These are phyloP conservation scores for Xanthia togata DNA, from an alignment of 2,888 invertebrate species.

Conservation along the genomic window DNA sequence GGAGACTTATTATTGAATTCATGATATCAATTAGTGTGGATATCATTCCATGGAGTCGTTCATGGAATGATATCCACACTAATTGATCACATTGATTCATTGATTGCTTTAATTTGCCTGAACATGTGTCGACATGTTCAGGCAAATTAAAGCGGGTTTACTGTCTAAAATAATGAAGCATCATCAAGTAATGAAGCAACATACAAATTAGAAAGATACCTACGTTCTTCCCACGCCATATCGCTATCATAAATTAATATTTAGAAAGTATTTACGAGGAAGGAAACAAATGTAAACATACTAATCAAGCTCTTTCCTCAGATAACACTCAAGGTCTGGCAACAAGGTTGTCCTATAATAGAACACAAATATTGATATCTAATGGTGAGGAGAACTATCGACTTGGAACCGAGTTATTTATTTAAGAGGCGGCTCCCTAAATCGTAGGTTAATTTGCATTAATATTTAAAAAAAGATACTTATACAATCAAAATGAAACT, in stretches of 20 bases:
- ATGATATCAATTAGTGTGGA: not conserved
- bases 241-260: slow-evolving; percentile 24
- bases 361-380: slow-evolving; percentile 51
- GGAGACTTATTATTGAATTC: not conserved
- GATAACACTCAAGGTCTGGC: slow-evolving; percentile 48
- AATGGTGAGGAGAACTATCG: slow-evolving; percentile 37
- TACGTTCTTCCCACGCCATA: slow-evolving; percentile 24
- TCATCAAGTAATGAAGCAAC: not conserved
- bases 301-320: slow-evolving; percentile 19
- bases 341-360: slow-evolving; percentile 38
- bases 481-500: too few relatives aligned
- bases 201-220: not conserved
- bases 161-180: not conserved
- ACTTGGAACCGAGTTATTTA: slow-evolving; percentile 31
- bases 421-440: not conserved
- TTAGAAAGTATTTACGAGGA: slow-evolving; percentile 27
- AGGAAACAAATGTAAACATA: slow-evolving; percentile 28
- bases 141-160: not conserved
- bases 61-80: too few relatives aligned
- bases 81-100: too few relatives aligned
- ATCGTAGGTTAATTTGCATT: too few relatives aligned
- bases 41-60: too few relatives aligned
- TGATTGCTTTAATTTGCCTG: too few relatives aligned
- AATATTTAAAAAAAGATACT: too few relatives aligned
- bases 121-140: not conserved